Evolutionary conservation across 1,140 invertebrate genomes (phyloP).

Genomic region (Arion vulgaris): DNA sequence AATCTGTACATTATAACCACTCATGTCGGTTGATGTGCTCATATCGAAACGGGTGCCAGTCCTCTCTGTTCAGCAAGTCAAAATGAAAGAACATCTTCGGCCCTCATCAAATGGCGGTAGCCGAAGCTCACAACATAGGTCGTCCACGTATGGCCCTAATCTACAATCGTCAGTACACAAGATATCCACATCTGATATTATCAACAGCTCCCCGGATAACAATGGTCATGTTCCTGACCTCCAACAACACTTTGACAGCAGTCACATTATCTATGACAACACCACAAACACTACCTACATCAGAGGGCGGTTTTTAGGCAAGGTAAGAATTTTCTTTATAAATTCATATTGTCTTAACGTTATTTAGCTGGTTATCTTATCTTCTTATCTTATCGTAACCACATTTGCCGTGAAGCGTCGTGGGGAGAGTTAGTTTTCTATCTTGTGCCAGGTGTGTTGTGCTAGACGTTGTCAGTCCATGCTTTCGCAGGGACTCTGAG

Average conservation of each 20-base stretch:
- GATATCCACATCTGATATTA: neutral
- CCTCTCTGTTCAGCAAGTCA: slow-evolving; percentile 21
- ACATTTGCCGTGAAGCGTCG: no score
- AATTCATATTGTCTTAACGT: no score
- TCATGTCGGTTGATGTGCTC: slow-evolving; percentile 47
- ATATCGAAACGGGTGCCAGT: slow-evolving; percentile 39
- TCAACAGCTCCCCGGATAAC: slow-evolving; percentile 25
- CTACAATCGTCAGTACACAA: neutral
- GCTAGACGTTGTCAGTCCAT: no score
- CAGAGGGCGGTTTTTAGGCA: slow-evolving; percentile 60
- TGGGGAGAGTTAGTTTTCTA: no score
- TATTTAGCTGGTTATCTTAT: no score
- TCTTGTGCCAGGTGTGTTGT: no score
- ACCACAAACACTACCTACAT: slow-evolving; percentile 62
- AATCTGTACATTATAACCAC: neutral
- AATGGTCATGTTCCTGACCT: slow-evolving; percentile 37
- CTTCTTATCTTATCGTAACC: no score
- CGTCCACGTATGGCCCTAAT: neutral
- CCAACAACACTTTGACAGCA: slow-evolving; percentile 55
- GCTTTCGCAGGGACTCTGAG: no score
- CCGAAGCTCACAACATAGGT: neutral
- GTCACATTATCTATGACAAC: slow-evolving; percentile 58
- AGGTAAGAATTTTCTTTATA: slow-evolving; percentile 53
- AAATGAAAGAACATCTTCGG: slow-evolving; percentile 41
- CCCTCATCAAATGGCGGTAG: neutral